Percentiles rank a stretch among this genome's conserved stretches.
phyloP scores from a whole-genome alignment of 2,888 invertebrate genomes.

The Acleris holmiana region DNA sequence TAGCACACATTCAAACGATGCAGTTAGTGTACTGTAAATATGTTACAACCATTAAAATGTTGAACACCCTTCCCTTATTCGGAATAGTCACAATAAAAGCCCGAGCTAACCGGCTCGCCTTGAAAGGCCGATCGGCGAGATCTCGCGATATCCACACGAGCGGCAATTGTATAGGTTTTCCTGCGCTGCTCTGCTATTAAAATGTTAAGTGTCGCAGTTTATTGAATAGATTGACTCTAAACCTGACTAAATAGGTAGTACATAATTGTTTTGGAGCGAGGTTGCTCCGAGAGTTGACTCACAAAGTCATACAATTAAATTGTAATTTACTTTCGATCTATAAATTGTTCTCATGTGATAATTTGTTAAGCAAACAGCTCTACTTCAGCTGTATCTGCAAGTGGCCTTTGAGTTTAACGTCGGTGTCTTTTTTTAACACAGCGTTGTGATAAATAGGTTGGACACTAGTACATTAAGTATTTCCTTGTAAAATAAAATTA shows the following conservation, averaged over 20 bases:
- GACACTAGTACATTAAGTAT: background rate
- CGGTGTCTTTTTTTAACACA: background rate
- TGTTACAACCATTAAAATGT: background rate
- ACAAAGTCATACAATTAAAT: background rate
- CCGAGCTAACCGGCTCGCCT: conserved; percentile 19
- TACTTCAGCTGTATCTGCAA: background rate
- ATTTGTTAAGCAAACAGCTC: background rate
- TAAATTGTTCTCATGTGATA: background rate
- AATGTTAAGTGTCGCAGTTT: conserved; percentile 22
- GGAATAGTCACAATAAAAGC: conserved; percentile 16
- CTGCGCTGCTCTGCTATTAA: conserved; percentile 22
- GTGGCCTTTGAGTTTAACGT: background rate
- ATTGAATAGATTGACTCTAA: conserved; percentile 24
- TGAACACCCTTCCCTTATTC: conserved; percentile 19
- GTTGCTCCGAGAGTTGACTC: conserved; percentile 13
- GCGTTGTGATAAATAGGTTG: background rate
- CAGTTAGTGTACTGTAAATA: too few relatives aligned
- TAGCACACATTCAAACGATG: too few relatives aligned
- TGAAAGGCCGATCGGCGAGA: conserved; percentile 12
- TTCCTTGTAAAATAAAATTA: background rate
- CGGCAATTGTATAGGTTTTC: conserved; percentile 23
- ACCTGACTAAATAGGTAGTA: conserved; percentile 33
- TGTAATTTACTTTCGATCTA: conserved; percentile 2
- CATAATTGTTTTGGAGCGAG: conserved; percentile 22
- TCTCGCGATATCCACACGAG: conserved; percentile 26